Base-by-base conservation (phyloP, 2,113 vertebrate species). In the Chamaetylas fuelleborni region DNA sequence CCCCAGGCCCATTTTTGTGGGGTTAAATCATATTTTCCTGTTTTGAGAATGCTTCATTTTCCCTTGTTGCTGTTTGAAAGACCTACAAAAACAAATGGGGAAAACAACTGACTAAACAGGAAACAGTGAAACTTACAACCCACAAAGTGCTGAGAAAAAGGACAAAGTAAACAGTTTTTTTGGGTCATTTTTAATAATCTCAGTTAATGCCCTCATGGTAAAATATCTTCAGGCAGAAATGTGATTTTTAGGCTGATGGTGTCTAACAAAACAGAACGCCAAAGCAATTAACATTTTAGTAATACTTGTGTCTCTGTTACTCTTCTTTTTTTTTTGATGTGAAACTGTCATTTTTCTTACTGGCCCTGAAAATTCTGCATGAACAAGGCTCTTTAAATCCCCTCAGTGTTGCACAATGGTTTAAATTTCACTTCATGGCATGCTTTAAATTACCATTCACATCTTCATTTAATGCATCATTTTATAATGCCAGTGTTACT, bases 401-500 rank as follows among this genome's bases (percentile, higher is more conserved):
- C 73, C 61, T 86, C 74, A 54, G 66, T 71, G 56, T 72, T 95
- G 61, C 53, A 85, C 57, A 76, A 86, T 89, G 96, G 93, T 92
- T 97, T 96, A 96, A 95, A 96, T 97, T 97, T 98, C 92, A 96
- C 84, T 96, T 96, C 93, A 74, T 92, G 91, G 97, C 95, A 94
- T 83, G 87, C 82, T 92, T 96, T 96, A 97, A 97, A 95, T 66
- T 96, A 95, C 89, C 93, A 91, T 77, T 82, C 94, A 92, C 91
- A 95, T 97, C 96, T 97, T 96, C 96, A 96, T 94, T 96, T 96
- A 94, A 95, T 93, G 85, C 85, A 97, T 96, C 88, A 76, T 97
- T 97, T 97, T 95, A 96, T 96, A 97, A 98, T 93, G 95, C 90
- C 92, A 95, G 76, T 89, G 81, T 96, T 96, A 95, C 94, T 87